phyloP scores from a whole-genome alignment of 2,113 vertebrate genomes.

The Leiothrix lutea region DNA sequence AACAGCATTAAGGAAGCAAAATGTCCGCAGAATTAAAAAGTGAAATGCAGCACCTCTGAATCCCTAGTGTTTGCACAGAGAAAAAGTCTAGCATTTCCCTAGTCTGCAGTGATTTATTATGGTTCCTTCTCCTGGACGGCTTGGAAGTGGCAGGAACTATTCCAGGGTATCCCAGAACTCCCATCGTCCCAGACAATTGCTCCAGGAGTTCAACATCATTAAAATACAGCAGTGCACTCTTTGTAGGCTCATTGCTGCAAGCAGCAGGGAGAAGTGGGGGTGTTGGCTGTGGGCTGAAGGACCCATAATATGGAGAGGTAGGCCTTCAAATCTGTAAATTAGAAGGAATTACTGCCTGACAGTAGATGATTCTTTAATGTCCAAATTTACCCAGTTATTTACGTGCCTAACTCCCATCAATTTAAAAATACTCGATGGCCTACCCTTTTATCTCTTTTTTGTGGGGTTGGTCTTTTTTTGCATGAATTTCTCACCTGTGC shows the following conservation, averaged over 20 bases:
- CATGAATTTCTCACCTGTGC: not conserved
- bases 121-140: not conserved
- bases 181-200: not conserved
- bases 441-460: not conserved
- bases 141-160: not conserved
- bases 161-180: not conserved
- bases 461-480: not conserved
- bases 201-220: not conserved
- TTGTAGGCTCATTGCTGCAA: not conserved
- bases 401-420: not conserved
- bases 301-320: not conserved
- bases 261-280: not conserved
- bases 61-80: not conserved
- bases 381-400: not conserved
- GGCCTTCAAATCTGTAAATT: not conserved
- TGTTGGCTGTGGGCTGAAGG: not conserved
- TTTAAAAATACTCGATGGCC: not conserved
- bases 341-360: not conserved
- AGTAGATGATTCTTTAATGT: not conserved
- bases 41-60: not conserved
- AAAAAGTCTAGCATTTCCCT: not conserved
- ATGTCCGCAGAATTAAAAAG: not conserved
- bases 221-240: rapidly evolving
- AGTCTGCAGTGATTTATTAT: not conserved
- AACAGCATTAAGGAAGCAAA: not conserved